phyloP scores from a whole-genome alignment of 2,113 vertebrate genomes.

The Phyllostomus discolor region DNA sequence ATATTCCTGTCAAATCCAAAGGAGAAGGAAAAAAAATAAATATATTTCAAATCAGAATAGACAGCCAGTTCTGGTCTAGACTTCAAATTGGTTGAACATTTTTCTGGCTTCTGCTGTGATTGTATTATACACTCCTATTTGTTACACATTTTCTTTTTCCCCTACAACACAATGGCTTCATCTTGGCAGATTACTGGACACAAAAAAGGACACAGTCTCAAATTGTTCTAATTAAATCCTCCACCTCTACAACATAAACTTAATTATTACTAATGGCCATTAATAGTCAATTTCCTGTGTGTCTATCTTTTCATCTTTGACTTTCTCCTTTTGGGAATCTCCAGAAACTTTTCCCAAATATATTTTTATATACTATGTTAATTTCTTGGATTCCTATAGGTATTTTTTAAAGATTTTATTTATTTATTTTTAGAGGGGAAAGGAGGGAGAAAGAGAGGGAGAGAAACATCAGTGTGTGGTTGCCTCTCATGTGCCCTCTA shows the following conservation, averaged over 20 bases:
- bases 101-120: background rate
- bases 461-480: no score
- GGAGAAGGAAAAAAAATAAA: background rate
- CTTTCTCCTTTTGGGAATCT: background rate
- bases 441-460: no score
- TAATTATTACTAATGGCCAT: background rate
- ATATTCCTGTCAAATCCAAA: background rate
- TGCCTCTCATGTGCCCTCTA: no score
- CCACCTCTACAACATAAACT: background rate
- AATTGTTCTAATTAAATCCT: background rate
- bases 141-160: background rate
- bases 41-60: background rate
- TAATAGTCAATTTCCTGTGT: background rate
- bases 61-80: background rate
- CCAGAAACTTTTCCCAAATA: background rate
- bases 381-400: background rate
- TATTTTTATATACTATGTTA: background rate
- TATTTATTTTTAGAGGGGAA: no score
- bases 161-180: background rate
- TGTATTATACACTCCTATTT: background rate
- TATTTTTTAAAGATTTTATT: background rate
- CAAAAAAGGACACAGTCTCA: background rate
- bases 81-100: background rate
- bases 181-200: background rate
- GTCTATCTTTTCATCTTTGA: background rate